Conservation (phyloP, 1,140 invertebrate genomes). For the Cherax destructor region DNA sequence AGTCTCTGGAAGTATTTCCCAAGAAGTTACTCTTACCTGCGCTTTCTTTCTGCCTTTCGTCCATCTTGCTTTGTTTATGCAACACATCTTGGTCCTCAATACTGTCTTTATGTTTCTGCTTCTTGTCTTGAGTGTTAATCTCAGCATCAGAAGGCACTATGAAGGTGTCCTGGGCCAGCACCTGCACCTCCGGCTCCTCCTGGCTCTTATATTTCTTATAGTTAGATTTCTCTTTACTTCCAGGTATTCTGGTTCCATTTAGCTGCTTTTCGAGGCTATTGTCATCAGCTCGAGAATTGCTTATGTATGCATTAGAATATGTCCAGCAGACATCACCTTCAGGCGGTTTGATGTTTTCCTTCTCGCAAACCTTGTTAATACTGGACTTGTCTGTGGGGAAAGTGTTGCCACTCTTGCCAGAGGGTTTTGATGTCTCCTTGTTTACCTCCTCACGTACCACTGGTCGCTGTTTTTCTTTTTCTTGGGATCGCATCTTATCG, state of each 20-base stretch:
- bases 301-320: slow-evolving; percentile 32
- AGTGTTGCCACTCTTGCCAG: not conserved
- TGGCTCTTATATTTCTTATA: not conserved
- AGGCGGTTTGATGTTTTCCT: slow-evolving; percentile 55
- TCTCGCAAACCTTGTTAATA: slow-evolving; percentile 10
- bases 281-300: not conserved
- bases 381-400: not conserved
- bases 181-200: not conserved
- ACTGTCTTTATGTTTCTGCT: not conserved
- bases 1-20: slow-evolving; percentile 8
- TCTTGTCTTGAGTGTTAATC: not conserved
- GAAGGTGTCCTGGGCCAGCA: not conserved
- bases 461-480: not conserved
- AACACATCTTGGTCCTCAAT: not conserved
- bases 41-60: slow-evolving; percentile 10
- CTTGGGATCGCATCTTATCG: not conserved
- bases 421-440: not conserved
- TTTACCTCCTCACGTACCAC: not conserved
- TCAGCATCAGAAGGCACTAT: too few species aligned
- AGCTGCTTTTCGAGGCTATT: not conserved
- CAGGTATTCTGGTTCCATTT: not conserved
- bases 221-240: not conserved
- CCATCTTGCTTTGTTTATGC: not conserved
- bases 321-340: slow-evolving; percentile 4
- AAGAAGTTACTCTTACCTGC: not conserved